Conservation (phyloP, 2,888 invertebrate genomes). For the Silvanus unidentatus region DNA sequence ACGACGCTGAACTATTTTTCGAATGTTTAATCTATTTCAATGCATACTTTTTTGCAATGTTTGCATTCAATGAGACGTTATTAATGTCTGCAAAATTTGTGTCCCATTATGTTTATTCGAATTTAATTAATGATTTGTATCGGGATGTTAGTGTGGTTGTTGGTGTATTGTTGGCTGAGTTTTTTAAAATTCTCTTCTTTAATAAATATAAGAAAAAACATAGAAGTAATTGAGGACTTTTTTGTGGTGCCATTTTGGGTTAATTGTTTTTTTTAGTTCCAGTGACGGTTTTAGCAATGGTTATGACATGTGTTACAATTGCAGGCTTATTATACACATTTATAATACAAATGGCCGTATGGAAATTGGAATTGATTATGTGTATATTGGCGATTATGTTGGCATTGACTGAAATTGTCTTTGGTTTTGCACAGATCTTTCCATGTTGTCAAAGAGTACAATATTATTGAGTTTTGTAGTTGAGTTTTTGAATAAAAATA, state of each 20-base stretch:
- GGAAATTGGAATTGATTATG: conserved; percentile 1
- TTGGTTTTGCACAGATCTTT: conserved; percentile 2
- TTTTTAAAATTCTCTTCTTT: background rate
- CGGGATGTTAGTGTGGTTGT: background rate
- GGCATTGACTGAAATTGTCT: conserved; percentile 1
- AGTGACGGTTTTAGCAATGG: background rate
- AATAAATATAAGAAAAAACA: background rate
- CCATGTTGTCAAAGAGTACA: conserved; percentile 4
- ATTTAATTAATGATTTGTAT: background rate
- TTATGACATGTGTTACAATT: background rate
- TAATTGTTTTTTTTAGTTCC: background rate
- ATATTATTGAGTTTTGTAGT: conserved; percentile 1
- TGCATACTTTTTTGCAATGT: conserved; percentile 4
- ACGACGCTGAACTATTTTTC: conserved; percentile 3
- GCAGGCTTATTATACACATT: background rate
- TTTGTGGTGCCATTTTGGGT: background rate
- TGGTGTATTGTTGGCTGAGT: background rate
- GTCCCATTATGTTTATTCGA: background rate
- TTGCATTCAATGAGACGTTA: background rate
- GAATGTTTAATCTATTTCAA: conserved; percentile 4
- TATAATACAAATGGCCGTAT: background rate
- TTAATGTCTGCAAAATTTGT: background rate
- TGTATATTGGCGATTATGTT: background rate
- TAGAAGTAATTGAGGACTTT: background rate
- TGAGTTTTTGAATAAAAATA: too few relatives aligned